Base-by-base conservation (phyloP, 37 sponge, comb jelly and placozoan genomes). In the Oscarella lobularis region DNA sequence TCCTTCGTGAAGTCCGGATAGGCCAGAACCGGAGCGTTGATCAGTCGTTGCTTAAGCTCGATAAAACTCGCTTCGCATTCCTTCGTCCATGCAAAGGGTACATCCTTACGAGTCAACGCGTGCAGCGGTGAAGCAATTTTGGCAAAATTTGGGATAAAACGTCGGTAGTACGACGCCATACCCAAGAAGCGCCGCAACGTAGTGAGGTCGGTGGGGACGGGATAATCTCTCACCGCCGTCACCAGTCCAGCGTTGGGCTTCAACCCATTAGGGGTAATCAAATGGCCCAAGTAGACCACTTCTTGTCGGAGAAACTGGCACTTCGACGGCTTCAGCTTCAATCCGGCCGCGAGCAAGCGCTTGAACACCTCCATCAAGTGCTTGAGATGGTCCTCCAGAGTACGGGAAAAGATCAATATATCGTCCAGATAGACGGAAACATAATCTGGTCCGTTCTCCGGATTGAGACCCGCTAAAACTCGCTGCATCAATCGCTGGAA, bases 401-500 rank as follows among this genome's bases (percentile, higher is more conserved):
- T 67, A 2, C 48, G 31, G 1, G 75, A 81, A 38, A 68, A 81
- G 3, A 83, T 72, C 27, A 83, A 70, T 5, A 83, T 37, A 66
- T 83, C 75, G 35, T 84, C 85, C 0, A 83, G 36, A 67, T 78
- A 83, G 2, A 78, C 84, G 2, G 75, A 37, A 74, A 73, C 80
- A 77, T 77, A 78, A 9, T 76, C 73, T 39, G 72, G 55, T 0
- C 81, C 81, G 9, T 75, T 36, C 0, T 27, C 41, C 0, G 80
- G 76, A 38, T 86, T 86, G 41, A 86, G 39, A 1, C 79, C 80
- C 0, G 9, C 27, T 34, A 86, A 35, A 2, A 86, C 79, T 30
- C 36, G 31, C 72, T 77, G 74, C 78, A 85, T 85, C 40, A 81
- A 54, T 34, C 86, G 36, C 54, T 85, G 86, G 54, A 85, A 85